Evolutionary conservation across 2,888 invertebrate species (phyloP).

Genomic region (Ochropleura plecta): DNA sequence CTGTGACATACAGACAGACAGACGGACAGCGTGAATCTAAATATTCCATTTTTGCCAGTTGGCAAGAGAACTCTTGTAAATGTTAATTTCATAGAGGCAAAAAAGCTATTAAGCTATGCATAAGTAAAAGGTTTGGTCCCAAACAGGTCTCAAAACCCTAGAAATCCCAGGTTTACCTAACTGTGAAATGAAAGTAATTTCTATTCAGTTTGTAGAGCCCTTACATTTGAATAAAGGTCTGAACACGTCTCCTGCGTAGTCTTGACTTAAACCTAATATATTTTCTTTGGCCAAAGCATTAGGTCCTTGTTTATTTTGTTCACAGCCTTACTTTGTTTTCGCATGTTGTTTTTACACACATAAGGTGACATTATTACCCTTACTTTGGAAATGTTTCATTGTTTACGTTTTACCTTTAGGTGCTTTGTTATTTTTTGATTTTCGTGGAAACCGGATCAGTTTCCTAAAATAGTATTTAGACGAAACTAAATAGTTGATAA

Average conservation of each 20-base stretch:
- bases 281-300: slow-evolving; percentile 36
- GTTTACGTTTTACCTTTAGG: not conserved
- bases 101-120: not conserved
- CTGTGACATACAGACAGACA: no score
- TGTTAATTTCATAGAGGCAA: no score
- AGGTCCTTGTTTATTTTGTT: slow-evolving; percentile 30
- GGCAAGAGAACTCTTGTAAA: no score
- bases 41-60: no score
- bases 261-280: slow-evolving; percentile 30
- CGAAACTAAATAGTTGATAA: no score
- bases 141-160: slow-evolving; percentile 4
- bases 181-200: slow-evolving; percentile 38
- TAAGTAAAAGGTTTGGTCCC: not conserved
- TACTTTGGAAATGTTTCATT: not conserved
- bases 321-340: slow-evolving; percentile 16
- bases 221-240: slow-evolving; percentile 31
- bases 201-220: slow-evolving; percentile 33
- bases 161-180: slow-evolving; percentile 24
- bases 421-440: not conserved
- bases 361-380: not conserved
- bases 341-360: not conserved
- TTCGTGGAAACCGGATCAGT: not conserved
- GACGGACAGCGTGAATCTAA: no score
- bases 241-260: slow-evolving; percentile 19
- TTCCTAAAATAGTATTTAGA: not conserved